Evolutionary conservation across 2,888 invertebrate genomes (phyloP).

Genomic region (Dynastes maya): DNA sequence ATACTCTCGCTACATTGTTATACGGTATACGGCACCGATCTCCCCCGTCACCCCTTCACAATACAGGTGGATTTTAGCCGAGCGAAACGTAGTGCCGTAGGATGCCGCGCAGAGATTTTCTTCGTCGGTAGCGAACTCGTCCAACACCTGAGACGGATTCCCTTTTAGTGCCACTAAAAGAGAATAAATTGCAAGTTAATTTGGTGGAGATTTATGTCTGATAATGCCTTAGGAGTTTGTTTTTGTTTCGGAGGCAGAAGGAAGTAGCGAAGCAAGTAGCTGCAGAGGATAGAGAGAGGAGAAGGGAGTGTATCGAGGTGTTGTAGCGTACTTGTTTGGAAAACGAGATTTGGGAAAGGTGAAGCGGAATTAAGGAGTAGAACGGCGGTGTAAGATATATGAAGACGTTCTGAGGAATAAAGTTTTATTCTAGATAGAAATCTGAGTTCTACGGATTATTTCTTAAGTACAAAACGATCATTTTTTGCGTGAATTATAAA

Average conservation of each 20-base stretch:
- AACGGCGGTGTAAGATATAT: too few relatives aligned
- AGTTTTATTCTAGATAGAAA: background rate
- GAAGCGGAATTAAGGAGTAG: too few relatives aligned
- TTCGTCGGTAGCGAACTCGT: background rate
- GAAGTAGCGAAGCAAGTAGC: background rate
- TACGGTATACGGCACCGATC: too few relatives aligned
- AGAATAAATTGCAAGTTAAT: slow-evolving; percentile 42
- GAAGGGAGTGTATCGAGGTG: too few relatives aligned
- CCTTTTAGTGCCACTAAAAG: slow-evolving; percentile 38
- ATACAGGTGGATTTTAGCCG: slow-evolving; percentile 1
- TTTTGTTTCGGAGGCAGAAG: slow-evolving; percentile 6
- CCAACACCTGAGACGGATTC: slow-evolving; percentile 27
- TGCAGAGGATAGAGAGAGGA: too few relatives aligned
- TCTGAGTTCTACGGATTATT: background rate
- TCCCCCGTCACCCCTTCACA: background rate
- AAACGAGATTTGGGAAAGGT: too few relatives aligned
- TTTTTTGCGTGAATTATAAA: too few relatives aligned
- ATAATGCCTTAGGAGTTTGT: slow-evolving; percentile 21
- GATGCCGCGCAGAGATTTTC: background rate
- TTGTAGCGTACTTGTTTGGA: too few relatives aligned
- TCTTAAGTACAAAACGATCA: too few relatives aligned
- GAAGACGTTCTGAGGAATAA: too few relatives aligned
- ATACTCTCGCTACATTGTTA: background rate
- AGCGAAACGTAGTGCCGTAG: background rate
- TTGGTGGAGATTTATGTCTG: slow-evolving; percentile 33